A percentile compares a stretch with the other conserved stretches of the same genome.
Conservation (phyloP, 2,113 vertebrate species). For the Trochalopteron elliotii region DNA sequence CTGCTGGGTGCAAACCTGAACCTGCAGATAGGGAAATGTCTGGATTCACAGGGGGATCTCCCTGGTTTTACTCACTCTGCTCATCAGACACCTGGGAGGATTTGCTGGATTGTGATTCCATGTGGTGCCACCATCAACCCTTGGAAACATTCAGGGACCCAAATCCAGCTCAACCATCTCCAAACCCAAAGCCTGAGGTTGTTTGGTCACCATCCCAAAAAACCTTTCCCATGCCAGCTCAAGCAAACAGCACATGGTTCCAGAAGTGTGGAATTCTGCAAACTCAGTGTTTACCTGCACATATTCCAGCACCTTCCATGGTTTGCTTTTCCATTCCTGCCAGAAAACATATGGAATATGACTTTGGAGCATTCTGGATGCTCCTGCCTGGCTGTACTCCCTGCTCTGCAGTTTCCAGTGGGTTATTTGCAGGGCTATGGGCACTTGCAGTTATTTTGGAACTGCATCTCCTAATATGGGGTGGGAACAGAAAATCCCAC, state of each 20-base stretch:
- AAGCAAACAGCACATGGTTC: background rate
- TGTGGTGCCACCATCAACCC: background rate
- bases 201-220: background rate
- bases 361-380: background rate
- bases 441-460: slow-evolving; percentile 10
- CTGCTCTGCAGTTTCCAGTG: background rate
- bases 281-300: background rate
- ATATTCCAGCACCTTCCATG: background rate
- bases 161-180: background rate
- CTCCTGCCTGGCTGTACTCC: background rate
- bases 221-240: background rate
- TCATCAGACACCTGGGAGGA: fast-evolving
- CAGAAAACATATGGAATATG: background rate
- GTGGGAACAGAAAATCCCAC: background rate
- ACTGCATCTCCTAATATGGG: background rate
- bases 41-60: background rate
- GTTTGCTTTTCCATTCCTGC: background rate
- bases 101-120: background rate
- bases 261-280: background rate
- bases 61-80: background rate
- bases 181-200: background rate
- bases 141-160: fast-evolving
- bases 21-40: background rate
- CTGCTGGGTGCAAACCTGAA: background rate
- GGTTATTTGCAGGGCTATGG: background rate